Conservation (phyloP, 2,888 invertebrate species). For the Ptychoptera albimana region DNA sequence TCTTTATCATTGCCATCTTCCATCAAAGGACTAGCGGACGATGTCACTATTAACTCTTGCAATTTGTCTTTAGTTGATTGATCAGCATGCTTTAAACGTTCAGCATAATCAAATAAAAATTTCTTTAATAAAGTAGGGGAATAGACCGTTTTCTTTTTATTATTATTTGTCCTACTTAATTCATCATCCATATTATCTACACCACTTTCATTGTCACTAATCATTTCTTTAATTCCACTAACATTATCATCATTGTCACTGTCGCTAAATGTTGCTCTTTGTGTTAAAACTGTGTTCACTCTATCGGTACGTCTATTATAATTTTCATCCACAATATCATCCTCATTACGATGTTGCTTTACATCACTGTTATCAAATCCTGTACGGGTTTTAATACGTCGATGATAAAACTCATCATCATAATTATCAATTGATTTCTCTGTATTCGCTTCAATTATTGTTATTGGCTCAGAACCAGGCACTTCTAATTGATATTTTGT, state of each 20-base stretch:
- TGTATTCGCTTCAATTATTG: slow-evolving; percentile 35
- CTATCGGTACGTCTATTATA: too few species aligned
- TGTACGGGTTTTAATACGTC: too few species aligned
- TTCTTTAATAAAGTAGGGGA: slow-evolving; percentile 43
- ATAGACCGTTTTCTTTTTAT: slow-evolving; percentile 25
- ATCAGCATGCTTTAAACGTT: slow-evolving; percentile 30
- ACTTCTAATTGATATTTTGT: slow-evolving; percentile 39
- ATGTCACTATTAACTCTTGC: background rate
- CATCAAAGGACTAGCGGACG: too few species aligned
- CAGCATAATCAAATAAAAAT: slow-evolving; percentile 42
- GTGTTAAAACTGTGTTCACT: too few species aligned
- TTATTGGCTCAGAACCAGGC: slow-evolving; percentile 39
- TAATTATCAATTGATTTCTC: slow-evolving; percentile 16
- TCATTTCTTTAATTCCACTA: too few species aligned
- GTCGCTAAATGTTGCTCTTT: too few species aligned
- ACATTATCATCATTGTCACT: too few species aligned
- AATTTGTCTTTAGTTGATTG: slow-evolving; percentile 5
- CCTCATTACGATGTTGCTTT: background rate
- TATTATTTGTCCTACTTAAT: background rate
- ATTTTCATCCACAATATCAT: too few species aligned
- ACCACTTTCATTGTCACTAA: background rate
- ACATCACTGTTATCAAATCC: background rate
- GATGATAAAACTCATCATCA: slow-evolving; percentile 12
- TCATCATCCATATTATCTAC: slow-evolving; percentile 1
- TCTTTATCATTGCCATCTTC: background rate